Base-by-base conservation (phyloP, 1,140 invertebrate genomes). In the Paramacrobiotus metropolitanus region DNA sequence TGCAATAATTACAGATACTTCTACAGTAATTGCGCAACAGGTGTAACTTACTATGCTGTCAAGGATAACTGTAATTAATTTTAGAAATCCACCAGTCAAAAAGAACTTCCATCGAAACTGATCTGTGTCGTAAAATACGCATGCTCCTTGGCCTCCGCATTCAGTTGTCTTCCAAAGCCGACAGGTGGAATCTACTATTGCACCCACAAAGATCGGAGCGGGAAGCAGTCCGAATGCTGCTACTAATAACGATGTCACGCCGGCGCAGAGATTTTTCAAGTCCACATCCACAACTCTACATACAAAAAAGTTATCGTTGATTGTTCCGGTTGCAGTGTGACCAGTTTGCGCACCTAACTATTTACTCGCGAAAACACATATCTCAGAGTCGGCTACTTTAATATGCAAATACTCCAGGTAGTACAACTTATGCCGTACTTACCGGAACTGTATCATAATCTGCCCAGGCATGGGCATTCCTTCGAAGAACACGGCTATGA, bases 111-210 rank as follows among this genome's bases (percentile, higher is more conserved):
- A 55, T 61, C 88, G 74, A 67, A 92, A 85, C 59, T 81, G 78
- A 66, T 83, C 82, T 29, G 82, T 80, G 74, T 91, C 85, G 73
- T 90, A 92, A 20, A 86, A 77, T 65, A 82, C 82, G 74, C 87
- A 91, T 34, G 83, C 84, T 61, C 85, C 85, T 65, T 79, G 74
- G 65, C 84, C 78, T 29, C 82, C 84, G 68, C 86, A 88, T 1
- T 20, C 59, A 20, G n/a, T 20, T 60, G 20, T 59, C 71, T 88
- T 84, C 81, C 87, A 89, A 66, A 89, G 80, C 1, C 87, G 77
- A 74, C 88, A 92, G 1, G 87, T 85, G 1, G 85, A 87, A 77
- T 92, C 88, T 34, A 92, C 84, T 15, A 90, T 55, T 9, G 48
- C 24, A 55, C 48, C 48, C 15, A 55, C 24, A 24, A 55, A 55